Evolutionary conservation across 2,797 vertebrate genomes (phyloP), one percentile per base, ranked within the genome.

Genomic region (Threskiornis aethiopicus): DNA sequence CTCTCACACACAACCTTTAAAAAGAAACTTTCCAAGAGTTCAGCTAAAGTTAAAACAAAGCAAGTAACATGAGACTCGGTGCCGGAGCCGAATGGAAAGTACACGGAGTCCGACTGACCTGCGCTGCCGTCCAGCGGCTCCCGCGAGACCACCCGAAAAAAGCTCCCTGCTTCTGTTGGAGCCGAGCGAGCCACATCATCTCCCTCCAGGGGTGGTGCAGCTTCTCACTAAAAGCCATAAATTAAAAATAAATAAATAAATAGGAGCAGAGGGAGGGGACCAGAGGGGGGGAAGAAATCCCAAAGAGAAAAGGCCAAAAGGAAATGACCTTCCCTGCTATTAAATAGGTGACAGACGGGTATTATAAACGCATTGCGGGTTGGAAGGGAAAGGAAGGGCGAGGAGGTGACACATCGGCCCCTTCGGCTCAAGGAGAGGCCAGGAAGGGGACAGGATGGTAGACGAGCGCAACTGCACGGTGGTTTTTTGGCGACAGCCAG

Each of bases 11-110:
- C n/a, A 61, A 42, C 33, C 64, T 85, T 89, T 71, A 49, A 71
- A 84, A 75, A 49, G 84, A 86, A 94, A 84, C 41, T 94, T 96
- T 97, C 90, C 93, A 33, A 69, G 87, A 75, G 94, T 84, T 96
- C 82, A 93, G 86, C 91, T 82, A 3, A 59, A 96, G 88, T 93
- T 96, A 91, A 97, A 96, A 57, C 39, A 83, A 17, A 89, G 79
- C 2, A 29, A 81, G 96, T 87, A 96, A 97, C 82, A 24, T 96
- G 96, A 97, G 90, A 83, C 84, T 7, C 5, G 0, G 75, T 44
- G 80, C 84, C 0, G 49, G 84, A 69, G 66, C 77, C 1, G 76
- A 57, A 73, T 37, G 94, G 96, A 96, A 96, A 96, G 95, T 84
- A 96, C 92, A 47, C 11, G 49, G 84, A 87, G 93, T 73, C 75